Base-by-base conservation (phyloP, 2,888 invertebrate genomes). In the Theodoxus fluviatilis region DNA sequence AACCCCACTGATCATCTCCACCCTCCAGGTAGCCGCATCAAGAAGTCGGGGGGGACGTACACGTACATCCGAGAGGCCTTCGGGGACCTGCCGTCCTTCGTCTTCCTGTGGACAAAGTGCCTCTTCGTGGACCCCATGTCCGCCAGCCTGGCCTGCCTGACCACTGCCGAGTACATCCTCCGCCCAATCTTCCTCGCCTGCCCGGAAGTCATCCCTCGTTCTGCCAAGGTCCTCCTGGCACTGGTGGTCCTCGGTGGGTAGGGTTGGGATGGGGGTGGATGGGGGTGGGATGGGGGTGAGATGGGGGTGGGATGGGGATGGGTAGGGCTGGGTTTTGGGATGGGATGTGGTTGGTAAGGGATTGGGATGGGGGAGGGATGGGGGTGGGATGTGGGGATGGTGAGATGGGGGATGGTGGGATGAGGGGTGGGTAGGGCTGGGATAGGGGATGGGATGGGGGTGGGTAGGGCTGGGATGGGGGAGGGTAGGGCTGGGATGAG, bases 31-130 rank as follows among this genome's bases (percentile, higher is more conserved):
- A 67, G 68, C 0, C 70, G 73, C 9, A 65, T 75, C 3, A 57
- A 47, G 22, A 75, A 67, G 47, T 75, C 75, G 1, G 75, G 75
- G 3, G 72, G 73, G 12, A 61, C 70, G 4, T 75, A 75, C 38
- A 73, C 72, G 4, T 75, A 72, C 66, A 40, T 75, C 15, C 40
- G 71, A 18, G 70, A 68, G 52, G 72, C 71, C 12, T 73, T 68
- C 40, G 75, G 75, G 9, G 67, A 72, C 37, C 25, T 64, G 6
- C 52, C 67, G 12, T 73, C 70, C n/a, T 75, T 73, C 40, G 37
- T 67, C 35, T 70, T 67, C 61, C 63, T 73, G 31, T 75, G 75
- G 75, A 70, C 70, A 1, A 71, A 75, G 40, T 55, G 71, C 35
- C 6, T 72, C 25, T 57, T 75, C 7, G 65, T 73, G 1, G 67